Conservation (phyloP, 2,888 invertebrate species). For the Epinotia brunnichana region DNA sequence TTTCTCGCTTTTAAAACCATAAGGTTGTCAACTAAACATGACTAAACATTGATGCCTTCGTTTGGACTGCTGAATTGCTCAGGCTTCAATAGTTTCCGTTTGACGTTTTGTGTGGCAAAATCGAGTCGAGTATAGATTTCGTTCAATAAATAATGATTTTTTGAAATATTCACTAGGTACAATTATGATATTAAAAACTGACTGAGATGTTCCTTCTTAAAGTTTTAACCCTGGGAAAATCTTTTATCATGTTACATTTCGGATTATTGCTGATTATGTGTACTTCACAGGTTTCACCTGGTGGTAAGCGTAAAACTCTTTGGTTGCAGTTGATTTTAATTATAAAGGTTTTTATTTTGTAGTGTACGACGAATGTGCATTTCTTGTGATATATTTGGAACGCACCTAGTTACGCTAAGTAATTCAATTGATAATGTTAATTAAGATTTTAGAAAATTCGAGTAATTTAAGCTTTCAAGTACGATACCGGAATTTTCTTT, state of each 20-base stretch:
- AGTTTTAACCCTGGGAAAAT: conserved; percentile 7
- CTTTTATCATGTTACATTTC: conserved; percentile 18
- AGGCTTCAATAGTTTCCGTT: not conserved
- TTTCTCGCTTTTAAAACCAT: not conserved
- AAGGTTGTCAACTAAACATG: not conserved
- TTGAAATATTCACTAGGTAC: not conserved
- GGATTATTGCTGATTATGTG: conserved; percentile 34
- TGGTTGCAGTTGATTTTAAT: conserved; percentile 3
- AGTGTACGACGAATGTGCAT: not conserved
- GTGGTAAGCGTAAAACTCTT: conserved; percentile 33
- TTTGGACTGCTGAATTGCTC: not conserved
- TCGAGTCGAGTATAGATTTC: not conserved
- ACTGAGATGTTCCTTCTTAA: conserved; percentile 6
- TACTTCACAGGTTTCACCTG: conserved; percentile 39
- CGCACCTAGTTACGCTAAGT: too few species aligned
- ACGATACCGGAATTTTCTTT: too few species aligned
- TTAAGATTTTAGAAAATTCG: too few species aligned
- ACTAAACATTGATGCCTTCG: too few species aligned
- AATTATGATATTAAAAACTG: conserved; percentile 1
- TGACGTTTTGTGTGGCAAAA: not conserved
- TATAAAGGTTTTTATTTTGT: not conserved
- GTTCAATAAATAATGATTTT: not conserved
- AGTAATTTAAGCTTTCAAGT: too few species aligned
- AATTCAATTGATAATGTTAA: too few species aligned
- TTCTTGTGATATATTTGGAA: not conserved